Conservation (phyloP, 2,113 vertebrate genomes). For the Kryptolebias marmoratus region DNA sequence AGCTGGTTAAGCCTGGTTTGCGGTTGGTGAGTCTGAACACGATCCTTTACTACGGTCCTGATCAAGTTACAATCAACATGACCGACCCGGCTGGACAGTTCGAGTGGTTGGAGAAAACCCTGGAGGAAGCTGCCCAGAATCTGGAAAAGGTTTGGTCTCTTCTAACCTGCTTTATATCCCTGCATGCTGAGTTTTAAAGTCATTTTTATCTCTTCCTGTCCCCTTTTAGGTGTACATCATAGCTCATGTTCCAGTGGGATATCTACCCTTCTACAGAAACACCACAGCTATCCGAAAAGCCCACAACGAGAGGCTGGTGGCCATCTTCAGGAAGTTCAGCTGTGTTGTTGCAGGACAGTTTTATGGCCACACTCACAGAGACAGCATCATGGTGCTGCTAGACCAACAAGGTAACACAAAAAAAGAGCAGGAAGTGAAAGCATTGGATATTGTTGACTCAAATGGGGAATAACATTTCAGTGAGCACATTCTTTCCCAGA, state of each 20-base stretch:
- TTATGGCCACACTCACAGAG: conserved; percentile 94
- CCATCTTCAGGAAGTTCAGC: conserved; percentile 88
- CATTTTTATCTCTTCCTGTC: not conserved
- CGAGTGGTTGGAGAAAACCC: conserved; percentile 65
- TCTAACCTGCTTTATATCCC: not conserved
- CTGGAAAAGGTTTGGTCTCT: conserved; percentile 56
- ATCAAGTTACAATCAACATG: conserved; percentile 83
- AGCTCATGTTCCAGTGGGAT: conserved; percentile 91
- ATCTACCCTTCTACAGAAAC: conserved; percentile 81
- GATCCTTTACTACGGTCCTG: conserved; percentile 91
- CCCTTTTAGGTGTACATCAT: conserved; percentile 88
- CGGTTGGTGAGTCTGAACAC: conserved; percentile 94
- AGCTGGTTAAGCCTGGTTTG: conserved; percentile 82
- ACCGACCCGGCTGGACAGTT: conserved; percentile 84
- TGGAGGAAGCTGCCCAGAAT: conserved; percentile 49
- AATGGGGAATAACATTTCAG: too few relatives aligned
- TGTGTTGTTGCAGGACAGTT: conserved; percentile 89
- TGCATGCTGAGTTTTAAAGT: not conserved
- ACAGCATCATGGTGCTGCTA: conserved; percentile 92
- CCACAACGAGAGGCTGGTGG: conserved; percentile 88
- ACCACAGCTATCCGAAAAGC: conserved; percentile 81
- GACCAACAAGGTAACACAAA: conserved; percentile 83
- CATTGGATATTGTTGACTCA: too few relatives aligned
- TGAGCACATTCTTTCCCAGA: too few relatives aligned
- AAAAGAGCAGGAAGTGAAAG: not conserved